Evolutionary conservation across 64 coral and sea anemone genomes (phyloP), one percentile per base, ranked within the genome.

Genomic region (Actinia equina): DNA sequence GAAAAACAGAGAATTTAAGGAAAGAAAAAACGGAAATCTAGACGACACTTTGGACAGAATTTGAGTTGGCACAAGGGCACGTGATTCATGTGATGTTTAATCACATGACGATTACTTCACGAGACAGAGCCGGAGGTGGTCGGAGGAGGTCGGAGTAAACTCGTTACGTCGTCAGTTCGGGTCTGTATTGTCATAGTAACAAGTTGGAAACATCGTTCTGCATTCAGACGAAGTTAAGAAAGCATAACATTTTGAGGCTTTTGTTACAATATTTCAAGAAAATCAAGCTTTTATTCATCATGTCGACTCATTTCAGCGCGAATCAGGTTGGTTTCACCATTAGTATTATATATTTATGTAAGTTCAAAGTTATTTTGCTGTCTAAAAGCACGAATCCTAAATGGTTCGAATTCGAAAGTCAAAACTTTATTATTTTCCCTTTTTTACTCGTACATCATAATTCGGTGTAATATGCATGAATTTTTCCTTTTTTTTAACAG

Each of bases 251-350:
- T 13, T 81, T 6, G 15, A 44, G 7, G 43, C 44, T 52, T 43
- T 79, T 79, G 30, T 79, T 60, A 60, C 15, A 60, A 19, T 79
- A 79, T 49, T 79, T 22, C 37, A 79, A 79, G 37, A 14, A 60
- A 85, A 85, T 9, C n/a, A 85, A 85, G 54, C 15, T 43, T 41
- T 55, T 52, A 85, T 42, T 44, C 53, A 85, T 51, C 61, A 92
- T 96, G 94, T 89, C 94, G 7, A 96, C 94, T 58, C 94, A 96
- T 83, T 96, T 96, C 71, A 96, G 91, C 82, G 94, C 94, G 84
- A 96, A 96, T 77, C 94, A 96, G 94, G 94, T 96, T 89, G 23
- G 63, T 88, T 37, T 41, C 15, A 74, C 2, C 20, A 17, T 79
- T 26, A 44, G 5, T 5, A 79, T 1, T 18, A 37, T 37, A 52